Evolutionary conservation across 2,113 vertebrate genomes (phyloP).

Genomic region (Isichthys henryi): DNA sequence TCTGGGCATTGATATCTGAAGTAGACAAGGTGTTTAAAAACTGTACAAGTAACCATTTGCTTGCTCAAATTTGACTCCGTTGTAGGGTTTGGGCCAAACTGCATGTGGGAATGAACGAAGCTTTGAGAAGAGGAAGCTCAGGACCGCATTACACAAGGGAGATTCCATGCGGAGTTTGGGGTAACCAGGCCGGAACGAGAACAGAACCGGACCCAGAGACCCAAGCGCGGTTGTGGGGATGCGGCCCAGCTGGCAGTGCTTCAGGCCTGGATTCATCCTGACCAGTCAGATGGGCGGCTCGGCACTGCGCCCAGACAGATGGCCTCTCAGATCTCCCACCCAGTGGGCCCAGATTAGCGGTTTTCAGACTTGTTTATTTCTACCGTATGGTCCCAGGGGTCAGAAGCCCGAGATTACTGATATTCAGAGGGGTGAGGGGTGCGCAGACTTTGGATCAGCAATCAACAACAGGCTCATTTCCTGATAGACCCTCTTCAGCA

Average conservation of each 20-base stretch:
- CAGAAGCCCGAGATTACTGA: neutral
- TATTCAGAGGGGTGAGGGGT: neutral
- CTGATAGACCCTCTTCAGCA: neutral
- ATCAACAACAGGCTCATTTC: neutral
- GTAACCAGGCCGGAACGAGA: neutral
- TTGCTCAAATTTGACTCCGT: neutral
- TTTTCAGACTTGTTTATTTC: slow-evolving; percentile 3
- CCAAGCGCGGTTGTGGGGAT: neutral
- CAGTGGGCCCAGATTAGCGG: neutral
- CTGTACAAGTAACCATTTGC: neutral
- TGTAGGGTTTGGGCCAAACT: neutral
- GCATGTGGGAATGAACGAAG: neutral
- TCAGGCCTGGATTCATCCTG: neutral
- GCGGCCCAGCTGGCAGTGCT: neutral
- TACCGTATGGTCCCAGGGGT: neutral
- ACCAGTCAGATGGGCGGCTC: neutral
- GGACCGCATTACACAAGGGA: neutral
- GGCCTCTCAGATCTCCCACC: neutral
- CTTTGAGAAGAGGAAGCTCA: neutral
- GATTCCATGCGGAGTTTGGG: neutral
- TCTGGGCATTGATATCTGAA: neutral
- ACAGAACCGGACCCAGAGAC: neutral
- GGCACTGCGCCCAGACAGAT: neutral
- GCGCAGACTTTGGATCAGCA: neutral
- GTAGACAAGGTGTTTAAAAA: neutral